Percentiles rank a stretch among this genome's conserved stretches.
These are phyloP conservation scores for Tenualosa thibaudeaui DNA, from an alignment of 2,797 vertebrate species.

Conservation along the genomic window DNA sequence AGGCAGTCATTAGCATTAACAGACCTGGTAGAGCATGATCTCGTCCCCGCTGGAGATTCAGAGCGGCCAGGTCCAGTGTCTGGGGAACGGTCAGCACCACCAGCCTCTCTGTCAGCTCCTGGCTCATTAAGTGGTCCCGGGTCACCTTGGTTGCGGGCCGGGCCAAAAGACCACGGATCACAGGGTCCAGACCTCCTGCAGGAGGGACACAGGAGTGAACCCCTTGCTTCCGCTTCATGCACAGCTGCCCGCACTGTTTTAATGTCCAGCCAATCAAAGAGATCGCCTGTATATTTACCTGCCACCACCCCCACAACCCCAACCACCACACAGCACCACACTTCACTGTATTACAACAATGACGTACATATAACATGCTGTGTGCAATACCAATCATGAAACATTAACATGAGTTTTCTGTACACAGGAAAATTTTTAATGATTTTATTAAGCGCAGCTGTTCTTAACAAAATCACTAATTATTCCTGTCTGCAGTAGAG, in stretches of 20 bases:
- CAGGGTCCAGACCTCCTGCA: conserved; percentile 88
- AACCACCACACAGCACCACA: neutral
- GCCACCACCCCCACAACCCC: too few relatives aligned
- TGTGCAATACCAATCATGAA: neutral
- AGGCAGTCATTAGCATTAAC: neutral
- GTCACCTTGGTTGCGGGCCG: conserved; percentile 73
- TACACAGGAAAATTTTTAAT: too few relatives aligned
- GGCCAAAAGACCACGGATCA: conserved; percentile 84
- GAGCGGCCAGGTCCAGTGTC: conserved; percentile 84
- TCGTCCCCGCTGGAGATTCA: conserved; percentile 92
- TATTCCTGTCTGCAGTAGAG: too few relatives aligned
- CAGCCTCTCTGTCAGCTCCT: conserved; percentile 85
- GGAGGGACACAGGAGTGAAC: neutral
- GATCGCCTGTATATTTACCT: neutral
- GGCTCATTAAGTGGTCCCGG: conserved; percentile 76
- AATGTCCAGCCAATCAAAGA: neutral
- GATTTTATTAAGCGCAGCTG: too few relatives aligned
- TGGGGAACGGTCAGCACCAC: conserved; percentile 76
- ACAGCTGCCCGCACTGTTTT: neutral
- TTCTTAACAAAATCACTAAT: too few relatives aligned
- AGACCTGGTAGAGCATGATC: conserved; percentile 93
- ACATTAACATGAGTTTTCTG: too few relatives aligned
- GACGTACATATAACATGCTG: neutral
- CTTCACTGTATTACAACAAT: too few relatives aligned
- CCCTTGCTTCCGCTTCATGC: neutral